Percentiles rank a stretch among this genome's conserved stretches.
These are phyloP conservation scores for Epizoanthus rinbou DNA, from an alignment of 92 coral and sea anemone genomes.

Conservation along the genomic window DNA sequence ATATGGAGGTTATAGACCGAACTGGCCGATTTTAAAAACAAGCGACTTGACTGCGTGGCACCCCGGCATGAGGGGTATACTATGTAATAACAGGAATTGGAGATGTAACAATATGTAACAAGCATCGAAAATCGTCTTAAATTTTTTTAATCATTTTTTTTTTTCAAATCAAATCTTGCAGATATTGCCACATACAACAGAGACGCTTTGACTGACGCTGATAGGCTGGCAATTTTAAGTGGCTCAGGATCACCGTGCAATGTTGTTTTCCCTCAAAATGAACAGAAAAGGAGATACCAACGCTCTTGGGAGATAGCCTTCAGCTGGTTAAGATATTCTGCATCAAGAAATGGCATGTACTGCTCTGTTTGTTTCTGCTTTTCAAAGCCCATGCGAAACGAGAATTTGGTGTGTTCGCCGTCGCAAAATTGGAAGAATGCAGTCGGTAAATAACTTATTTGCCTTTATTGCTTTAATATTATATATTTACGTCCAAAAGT, in stretches of 20 bases:
- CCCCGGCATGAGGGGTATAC: conserved; percentile 48
- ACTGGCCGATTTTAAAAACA: conserved; percentile 44
- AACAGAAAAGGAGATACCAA: conserved; percentile 42
- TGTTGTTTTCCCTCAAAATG: conserved; percentile 36
- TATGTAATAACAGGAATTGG: conserved; percentile 43
- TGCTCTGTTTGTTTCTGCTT: conserved; percentile 44
- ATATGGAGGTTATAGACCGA: conserved; percentile 44
- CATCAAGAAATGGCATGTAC: conserved; percentile 39
- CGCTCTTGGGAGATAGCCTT: conserved; percentile 31
- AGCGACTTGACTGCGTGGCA: conserved; percentile 40
- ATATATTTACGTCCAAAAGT: conserved; percentile 37
- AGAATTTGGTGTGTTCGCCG: conserved; percentile 32
- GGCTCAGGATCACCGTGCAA: conserved; percentile 27
- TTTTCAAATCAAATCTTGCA: conserved; percentile 42
- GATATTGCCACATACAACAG: conserved; percentile 35
- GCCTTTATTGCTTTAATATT: conserved; percentile 40
- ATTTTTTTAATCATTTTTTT: conserved; percentile 29
- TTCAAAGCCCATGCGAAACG: conserved; percentile 44
- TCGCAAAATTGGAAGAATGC: conserved; percentile 45
- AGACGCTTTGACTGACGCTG: conserved; percentile 39
- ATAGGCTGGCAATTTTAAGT: conserved; percentile 35
- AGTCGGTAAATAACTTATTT: conserved; percentile 40
- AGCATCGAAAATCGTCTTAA: conserved; percentile 40
- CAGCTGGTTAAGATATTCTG: conserved; percentile 24
- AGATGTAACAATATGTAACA: conserved; percentile 36